Evolutionary conservation across 1,140 invertebrate species (phyloP), one percentile per base, ranked within the genome.

Genomic region (Drosophila leontia): DNA sequence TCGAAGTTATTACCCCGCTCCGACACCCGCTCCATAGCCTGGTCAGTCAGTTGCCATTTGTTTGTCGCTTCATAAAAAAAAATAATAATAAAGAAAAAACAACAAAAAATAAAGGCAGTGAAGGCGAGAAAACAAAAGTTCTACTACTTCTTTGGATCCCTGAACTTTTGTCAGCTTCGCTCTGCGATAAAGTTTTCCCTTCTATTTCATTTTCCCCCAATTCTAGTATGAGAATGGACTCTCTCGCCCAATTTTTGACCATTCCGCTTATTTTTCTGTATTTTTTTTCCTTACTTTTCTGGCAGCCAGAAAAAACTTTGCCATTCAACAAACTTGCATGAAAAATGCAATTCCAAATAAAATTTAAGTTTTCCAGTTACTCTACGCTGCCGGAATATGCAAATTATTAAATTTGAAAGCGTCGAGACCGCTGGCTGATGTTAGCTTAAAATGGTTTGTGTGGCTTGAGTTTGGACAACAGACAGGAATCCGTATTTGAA

Each of bases 111-210:
- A 60, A 55, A 37, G 32, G 32, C 48, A 34, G 47, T 39, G 39
- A 41, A 79, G 85, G 84, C 78, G 85, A 81, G 78, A 90, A 88
- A 90, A 88, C 85, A 88, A 90, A 88, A 90, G 81, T 90, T 90
- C 80, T 60, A 72, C 69, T 72, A 75, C 69, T 78, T 78, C 72
- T 87, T 83, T 47, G 59, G 56, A 63, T 64, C 64, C 64, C 34
- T 55, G 64, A 87, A 87, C 84, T 88, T 87, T 87, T 75, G 72
- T 76, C 77, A 87, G 81, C 80, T 50, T 51, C 37, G 67, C 69
- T 68, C 76, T 74, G 77, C 68, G 77, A 80, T 71, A 87, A 81
- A 85, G 80, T 80, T 82, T 61, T 68, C 50, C 74, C 63, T 61
- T 68, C 53, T 53, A 51, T 76, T 47, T 45, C 17, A 59, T 67